phyloP scores from a whole-genome alignment of 2,888 invertebrate genomes.

The Clistopyga incitator region DNA sequence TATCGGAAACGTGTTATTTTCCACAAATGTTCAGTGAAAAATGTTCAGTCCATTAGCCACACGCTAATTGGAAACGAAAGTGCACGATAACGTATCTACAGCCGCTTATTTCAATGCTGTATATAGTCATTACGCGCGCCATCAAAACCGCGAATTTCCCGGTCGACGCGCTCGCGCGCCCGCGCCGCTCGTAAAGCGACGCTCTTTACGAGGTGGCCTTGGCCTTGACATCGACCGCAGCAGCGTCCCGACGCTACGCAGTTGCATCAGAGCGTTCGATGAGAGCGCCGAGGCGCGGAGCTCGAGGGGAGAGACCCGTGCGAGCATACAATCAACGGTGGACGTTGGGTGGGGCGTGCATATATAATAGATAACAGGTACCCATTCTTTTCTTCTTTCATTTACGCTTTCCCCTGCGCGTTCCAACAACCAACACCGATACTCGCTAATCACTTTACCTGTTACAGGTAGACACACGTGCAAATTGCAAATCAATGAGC shows the following conservation, averaged over 20 bases:
- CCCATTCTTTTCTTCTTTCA: conserved; percentile 28
- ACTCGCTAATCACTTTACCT: not conserved
- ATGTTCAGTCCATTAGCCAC: not conserved
- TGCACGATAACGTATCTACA: not conserved
- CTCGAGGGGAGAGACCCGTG: conserved; percentile 28
- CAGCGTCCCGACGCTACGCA: conserved; percentile 82
- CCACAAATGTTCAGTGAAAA: not conserved
- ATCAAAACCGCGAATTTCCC: conserved; percentile 61
- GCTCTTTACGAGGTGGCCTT: conserved; percentile 74
- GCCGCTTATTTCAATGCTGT: not conserved
- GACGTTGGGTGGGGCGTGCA: conserved; percentile 57
- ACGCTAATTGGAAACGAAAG: conserved; percentile 1
- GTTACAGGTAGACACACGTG: not conserved
- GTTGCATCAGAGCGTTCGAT: conserved; percentile 81
- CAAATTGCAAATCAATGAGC: not conserved
- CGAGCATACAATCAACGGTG: conserved; percentile 59
- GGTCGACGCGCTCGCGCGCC: conserved; percentile 54
- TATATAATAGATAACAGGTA: conserved; percentile 55
- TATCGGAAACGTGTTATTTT: not conserved
- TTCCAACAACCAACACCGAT: not conserved
- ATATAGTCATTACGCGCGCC: conserved; percentile 22
- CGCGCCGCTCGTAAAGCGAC: conserved; percentile 66
- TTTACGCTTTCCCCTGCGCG: conserved; percentile 17
- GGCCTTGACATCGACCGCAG: conserved; percentile 82
- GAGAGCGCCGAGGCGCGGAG: conserved; percentile 55